Conservation (phyloP, 2,113 vertebrate species). For the Platysteira castanea region DNA sequence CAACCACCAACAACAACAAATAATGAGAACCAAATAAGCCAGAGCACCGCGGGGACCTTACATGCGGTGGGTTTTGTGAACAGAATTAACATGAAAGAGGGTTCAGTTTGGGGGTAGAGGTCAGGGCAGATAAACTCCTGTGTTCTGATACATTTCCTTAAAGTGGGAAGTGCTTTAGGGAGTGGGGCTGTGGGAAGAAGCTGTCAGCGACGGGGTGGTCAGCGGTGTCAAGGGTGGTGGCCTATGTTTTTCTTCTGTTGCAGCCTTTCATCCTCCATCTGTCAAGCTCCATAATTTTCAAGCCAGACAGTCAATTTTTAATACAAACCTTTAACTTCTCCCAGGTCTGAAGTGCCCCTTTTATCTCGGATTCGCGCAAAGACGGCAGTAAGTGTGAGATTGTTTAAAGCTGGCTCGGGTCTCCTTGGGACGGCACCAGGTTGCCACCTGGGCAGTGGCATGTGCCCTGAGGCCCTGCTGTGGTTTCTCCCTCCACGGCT, state of each 20-base stretch:
- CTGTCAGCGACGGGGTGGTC: slow-evolving; percentile 57
- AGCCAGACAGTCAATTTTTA: slow-evolving; percentile 54
- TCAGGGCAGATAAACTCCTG: slow-evolving; percentile 78
- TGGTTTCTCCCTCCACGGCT: not conserved
- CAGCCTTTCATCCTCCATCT: slow-evolving; percentile 70
- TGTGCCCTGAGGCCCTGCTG: not conserved
- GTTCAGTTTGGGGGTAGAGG: slow-evolving; percentile 70
- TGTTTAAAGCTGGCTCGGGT: not conserved
- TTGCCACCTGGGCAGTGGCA: not conserved
- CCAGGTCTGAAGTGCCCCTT: not conserved
- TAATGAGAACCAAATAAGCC: slow-evolving; percentile 64
- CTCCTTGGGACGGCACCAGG: not conserved
- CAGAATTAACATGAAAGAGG: slow-evolving; percentile 76
- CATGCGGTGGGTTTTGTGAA: slow-evolving; percentile 73
- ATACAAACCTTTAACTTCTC: slow-evolving; percentile 50
- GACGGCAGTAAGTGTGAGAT: not conserved
- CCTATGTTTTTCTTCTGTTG: slow-evolving; percentile 65
- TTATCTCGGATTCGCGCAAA: not conserved
- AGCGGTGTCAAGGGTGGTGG: slow-evolving; percentile 66
- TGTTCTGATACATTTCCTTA: slow-evolving; percentile 74
- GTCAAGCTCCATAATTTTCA: slow-evolving; percentile 67
- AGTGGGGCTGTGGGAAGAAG: slow-evolving; percentile 71
- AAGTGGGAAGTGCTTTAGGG: slow-evolving; percentile 68
- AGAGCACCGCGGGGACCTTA: slow-evolving; percentile 64
- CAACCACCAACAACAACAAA: not conserved